Evolutionary conservation across 2,797 vertebrate species (phyloP).

Genomic region (Podarcis siculus): DNA sequence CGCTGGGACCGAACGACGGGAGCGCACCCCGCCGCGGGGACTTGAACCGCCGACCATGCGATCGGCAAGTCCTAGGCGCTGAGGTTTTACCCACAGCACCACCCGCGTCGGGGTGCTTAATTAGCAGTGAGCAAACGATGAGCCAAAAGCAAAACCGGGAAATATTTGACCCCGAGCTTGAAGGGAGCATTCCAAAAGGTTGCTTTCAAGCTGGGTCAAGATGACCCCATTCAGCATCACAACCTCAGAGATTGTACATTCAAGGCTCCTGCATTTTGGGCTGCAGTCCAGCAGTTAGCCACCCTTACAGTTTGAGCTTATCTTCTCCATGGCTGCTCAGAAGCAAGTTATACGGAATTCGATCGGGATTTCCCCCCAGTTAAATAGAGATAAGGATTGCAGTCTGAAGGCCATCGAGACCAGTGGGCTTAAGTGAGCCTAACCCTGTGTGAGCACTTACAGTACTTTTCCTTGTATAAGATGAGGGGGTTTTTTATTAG

Average conservation of each 20-base stretch:
- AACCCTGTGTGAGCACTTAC: not conserved
- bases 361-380: too few relatives aligned
- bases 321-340: not conserved
- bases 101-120: conserved; percentile 28
- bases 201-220: conserved; percentile 45
- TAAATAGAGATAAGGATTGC: not conserved
- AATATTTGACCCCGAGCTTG: not conserved
- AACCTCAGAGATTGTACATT: not conserved
- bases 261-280: not conserved
- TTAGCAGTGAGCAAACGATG: conserved; percentile 35
- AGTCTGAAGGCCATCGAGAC: not conserved
- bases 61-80: too few relatives aligned
- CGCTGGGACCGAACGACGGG: too few relatives aligned
- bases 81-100: too few relatives aligned
- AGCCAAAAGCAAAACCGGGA: not conserved
- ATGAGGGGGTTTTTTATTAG: too few relatives aligned
- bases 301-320: not conserved
- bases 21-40: too few relatives aligned
- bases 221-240: not conserved
- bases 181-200: not conserved
- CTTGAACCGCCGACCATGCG: too few relatives aligned
- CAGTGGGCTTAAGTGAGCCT: not conserved
- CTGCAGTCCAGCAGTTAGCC: not conserved
- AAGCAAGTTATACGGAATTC: not conserved
- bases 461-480: too few relatives aligned